Percentiles rank a stretch among this genome's conserved stretches.
phyloP scores from a whole-genome alignment of 1,140 invertebrate genomes.

The Drosophila paulistorum region DNA sequence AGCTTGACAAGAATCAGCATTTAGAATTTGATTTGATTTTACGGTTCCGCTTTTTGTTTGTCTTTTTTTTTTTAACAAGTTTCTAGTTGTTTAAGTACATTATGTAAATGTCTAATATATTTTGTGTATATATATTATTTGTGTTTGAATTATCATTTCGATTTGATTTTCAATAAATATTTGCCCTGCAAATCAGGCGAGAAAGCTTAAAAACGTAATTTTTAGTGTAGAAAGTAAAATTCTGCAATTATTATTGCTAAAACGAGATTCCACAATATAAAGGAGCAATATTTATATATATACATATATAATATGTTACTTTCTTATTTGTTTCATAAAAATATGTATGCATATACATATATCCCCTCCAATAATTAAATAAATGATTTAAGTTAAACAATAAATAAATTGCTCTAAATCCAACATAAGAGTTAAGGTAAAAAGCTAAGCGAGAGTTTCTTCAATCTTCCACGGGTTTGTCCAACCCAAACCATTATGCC shows the following conservation, averaged over 20 bases:
- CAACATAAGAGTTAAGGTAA: constrained; percentile 71
- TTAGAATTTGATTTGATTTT: constrained; percentile 75
- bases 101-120: constrained; percentile 63
- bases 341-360: constrained; percentile 25
- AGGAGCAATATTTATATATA: constrained; percentile 33
- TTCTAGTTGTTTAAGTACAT: constrained; percentile 74
- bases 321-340: constrained; percentile 30
- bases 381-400: constrained; percentile 64
- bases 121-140: constrained; percentile 43
- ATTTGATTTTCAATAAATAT: constrained; percentile 72
- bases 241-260: constrained; percentile 13
- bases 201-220: constrained; percentile 38
- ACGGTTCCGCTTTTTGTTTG: neutral
- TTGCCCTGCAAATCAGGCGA: constrained; percentile 17
- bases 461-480: constrained; percentile 13
- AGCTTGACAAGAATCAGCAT: constrained; percentile 40
- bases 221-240: constrained; percentile 30
- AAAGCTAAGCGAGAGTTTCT: constrained; percentile 70
- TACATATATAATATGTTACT: neutral
- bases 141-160: constrained; percentile 29
- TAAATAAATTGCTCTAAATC: constrained; percentile 79
- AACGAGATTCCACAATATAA: constrained; percentile 45
- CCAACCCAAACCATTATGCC: constrained; percentile 7
- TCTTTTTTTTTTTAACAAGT: constrained; percentile 56
- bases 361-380: constrained; percentile 56